These are phyloP conservation scores for Acrobasis suavella DNA, from an alignment of 2,888 invertebrate genomes.

Conservation along the genomic window DNA sequence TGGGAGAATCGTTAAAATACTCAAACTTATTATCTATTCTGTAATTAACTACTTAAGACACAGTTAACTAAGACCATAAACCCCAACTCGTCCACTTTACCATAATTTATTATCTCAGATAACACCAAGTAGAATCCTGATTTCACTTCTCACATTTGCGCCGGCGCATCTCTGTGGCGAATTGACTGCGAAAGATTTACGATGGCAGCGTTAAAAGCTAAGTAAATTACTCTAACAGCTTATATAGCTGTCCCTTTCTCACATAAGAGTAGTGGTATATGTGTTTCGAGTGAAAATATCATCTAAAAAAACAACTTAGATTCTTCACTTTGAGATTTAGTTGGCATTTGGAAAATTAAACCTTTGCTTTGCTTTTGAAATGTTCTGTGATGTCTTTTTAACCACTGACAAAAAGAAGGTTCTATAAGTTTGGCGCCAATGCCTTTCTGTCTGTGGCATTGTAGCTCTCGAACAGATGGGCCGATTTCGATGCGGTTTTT, in stretches of 20 bases:
- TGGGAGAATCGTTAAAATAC: not conserved
- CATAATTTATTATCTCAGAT: conserved; percentile 23
- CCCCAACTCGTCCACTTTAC: conserved; percentile 10
- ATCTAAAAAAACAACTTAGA: too few species aligned
- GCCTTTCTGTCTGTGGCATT: too few species aligned
- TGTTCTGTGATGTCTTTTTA: too few species aligned
- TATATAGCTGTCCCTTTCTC: not conserved
- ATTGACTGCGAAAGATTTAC: conserved; percentile 34
- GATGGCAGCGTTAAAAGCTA: conserved; percentile 29
- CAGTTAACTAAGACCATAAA: conserved; percentile 20
- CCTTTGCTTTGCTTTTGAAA: too few species aligned
- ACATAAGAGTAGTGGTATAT: not conserved
- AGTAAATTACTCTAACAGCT: conserved; percentile 27
- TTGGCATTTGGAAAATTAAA: too few species aligned
- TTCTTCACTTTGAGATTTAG: too few species aligned
- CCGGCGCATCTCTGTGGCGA: conserved; percentile 33
- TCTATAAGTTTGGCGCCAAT: too few species aligned
- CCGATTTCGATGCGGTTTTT: too few species aligned
- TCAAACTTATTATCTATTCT: conserved; percentile 13
- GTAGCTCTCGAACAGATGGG: too few species aligned
- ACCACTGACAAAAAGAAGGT: too few species aligned
- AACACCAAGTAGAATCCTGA: conserved; percentile 16
- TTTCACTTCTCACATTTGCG: conserved; percentile 23
- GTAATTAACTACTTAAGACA: conserved; percentile 20
- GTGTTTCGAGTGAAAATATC: not conserved